Percentiles rank a stretch among this genome's conserved stretches.
Conservation (phyloP, 2,888 invertebrate species). For the Timema cristinae region DNA sequence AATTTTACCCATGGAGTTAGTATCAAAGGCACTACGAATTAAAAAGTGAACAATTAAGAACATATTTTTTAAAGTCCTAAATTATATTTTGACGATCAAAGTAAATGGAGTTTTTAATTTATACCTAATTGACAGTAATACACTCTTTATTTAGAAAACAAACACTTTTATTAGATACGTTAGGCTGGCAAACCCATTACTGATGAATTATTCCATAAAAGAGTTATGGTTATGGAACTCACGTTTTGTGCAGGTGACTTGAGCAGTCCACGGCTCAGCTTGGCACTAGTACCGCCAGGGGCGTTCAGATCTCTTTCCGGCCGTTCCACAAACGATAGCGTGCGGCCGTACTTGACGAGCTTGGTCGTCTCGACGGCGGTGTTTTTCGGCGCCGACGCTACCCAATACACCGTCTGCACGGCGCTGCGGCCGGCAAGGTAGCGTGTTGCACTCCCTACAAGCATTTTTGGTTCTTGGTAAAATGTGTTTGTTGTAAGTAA, state of each 20-base stretch:
- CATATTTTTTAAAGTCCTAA: too few relatives aligned
- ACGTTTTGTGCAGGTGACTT: background rate
- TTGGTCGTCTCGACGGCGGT: background rate
- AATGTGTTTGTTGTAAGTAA: too few relatives aligned
- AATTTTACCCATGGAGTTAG: too few relatives aligned
- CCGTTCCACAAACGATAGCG: background rate
- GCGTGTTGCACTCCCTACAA: constrained; percentile 67
- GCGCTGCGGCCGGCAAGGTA: constrained; percentile 70
- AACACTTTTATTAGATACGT: too few relatives aligned
- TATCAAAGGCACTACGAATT: too few relatives aligned
- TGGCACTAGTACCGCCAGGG: background rate
- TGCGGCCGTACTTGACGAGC: constrained; percentile 14
- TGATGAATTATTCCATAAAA: too few relatives aligned
- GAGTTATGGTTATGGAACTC: background rate
- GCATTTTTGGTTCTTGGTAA: constrained; percentile 34
- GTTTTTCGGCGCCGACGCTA: constrained; percentile 45
- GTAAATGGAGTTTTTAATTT: too few relatives aligned
- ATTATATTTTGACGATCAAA: too few relatives aligned
- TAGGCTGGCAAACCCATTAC: too few relatives aligned
- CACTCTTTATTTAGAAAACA: too few relatives aligned
- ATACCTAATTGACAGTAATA: too few relatives aligned
- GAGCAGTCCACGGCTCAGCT: background rate
- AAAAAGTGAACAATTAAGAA: too few relatives aligned
- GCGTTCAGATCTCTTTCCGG: background rate
- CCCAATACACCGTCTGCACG: constrained; percentile 73